Evolutionary conservation across 37 sponge, comb jelly and placozoan genomes (phyloP), one percentile per base, ranked within the genome.

Genomic region (Halisarca cf. caerulea): DNA sequence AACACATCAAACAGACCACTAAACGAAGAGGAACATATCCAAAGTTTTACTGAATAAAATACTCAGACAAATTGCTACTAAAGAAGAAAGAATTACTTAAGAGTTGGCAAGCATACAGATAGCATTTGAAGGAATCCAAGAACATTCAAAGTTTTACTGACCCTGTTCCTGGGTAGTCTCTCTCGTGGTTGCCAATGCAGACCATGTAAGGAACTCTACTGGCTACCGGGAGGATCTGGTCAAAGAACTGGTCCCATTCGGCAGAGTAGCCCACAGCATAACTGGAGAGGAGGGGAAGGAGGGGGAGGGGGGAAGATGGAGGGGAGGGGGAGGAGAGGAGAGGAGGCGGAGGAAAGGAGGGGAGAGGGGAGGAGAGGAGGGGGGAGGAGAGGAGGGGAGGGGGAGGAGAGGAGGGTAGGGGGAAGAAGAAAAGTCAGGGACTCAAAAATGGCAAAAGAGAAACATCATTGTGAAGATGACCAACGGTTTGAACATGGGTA

Each of bases 181-280:
- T 71, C 72, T 94, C 94, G 61, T 94, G 94, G 53, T 94, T 94
- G 17, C 94, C 94, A 70, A 85, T 80, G 44, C 90, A 82, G 0
- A 90, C 94, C 86, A 88, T 85, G 47, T 90, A 94, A 23, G 94
- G 94, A 11, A 90, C 57, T 0, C 58, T 39, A 20, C 84, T 38
- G 14, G 91, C 61, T 39, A 90, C 45, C 1, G 88, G 83, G 36
- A 80, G 66, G 20, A 90, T 61, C 45, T 86, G 91, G 54, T 90
- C 80, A 85, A 87, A 87, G 77, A 86, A 94, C 73, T 88, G 80
- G 8, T 94, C 94, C 94, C 94, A 94, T 89, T 94, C 71, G 2
- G 77, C 77, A 25, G 77, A 74, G 44, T 74, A 74, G 1, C 77
- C 77, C 27, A 54, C 59, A 32, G 59, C 81, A 36, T 40, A 59